Evolutionary conservation across 2,113 vertebrate species (phyloP), one percentile per base, ranked within the genome.

Genomic region (Merops nubicus): DNA sequence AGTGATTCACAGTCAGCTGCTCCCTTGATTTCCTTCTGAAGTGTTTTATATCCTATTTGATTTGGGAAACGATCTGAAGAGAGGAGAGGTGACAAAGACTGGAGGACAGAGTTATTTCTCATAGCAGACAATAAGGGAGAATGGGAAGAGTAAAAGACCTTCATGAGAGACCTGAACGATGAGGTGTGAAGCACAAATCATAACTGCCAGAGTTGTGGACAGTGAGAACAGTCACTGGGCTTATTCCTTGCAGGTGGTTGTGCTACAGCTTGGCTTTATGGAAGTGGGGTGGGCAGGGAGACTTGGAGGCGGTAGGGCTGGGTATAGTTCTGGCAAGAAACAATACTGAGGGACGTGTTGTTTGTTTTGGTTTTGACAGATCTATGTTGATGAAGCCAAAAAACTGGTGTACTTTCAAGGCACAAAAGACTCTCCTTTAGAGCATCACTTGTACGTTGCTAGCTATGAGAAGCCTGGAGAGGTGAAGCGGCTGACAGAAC

Each of bases 361-460:
- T 93, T 57, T 82, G 63, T 64, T 82, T 94, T 60, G 78, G 3
- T 95, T 90, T 93, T 97, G 77, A 29, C 97, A 98, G 98, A 98
- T 98, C 92, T 98, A 97, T 48, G 98, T 98, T 59, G 98, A 98
- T 91, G 98, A 98, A 96, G 97, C 96, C 63, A 98, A 98, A 85
- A 98, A 98, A 12, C 90, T 98, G 95, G 98, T 98, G 54, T 98
- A 98, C 91, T 98, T 98, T 60, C 98, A 98, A 97, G 98, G 98
- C 93, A 98, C 98, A 28, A 98, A 98, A 88, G 98, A 98, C 80
- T 98, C 98, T 0, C 98, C 98, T 65, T 95, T 98, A 80, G 98
- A 98, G 63, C 98, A 98, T 88, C 98, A 98, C 92, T 79, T 98
- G 81, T 98, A 98, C 0, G 98, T 98, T 38, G 98, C 97, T 72